Evolutionary conservation across 2,797 vertebrate species (phyloP).

Genomic region (Trachurus trachurus): DNA sequence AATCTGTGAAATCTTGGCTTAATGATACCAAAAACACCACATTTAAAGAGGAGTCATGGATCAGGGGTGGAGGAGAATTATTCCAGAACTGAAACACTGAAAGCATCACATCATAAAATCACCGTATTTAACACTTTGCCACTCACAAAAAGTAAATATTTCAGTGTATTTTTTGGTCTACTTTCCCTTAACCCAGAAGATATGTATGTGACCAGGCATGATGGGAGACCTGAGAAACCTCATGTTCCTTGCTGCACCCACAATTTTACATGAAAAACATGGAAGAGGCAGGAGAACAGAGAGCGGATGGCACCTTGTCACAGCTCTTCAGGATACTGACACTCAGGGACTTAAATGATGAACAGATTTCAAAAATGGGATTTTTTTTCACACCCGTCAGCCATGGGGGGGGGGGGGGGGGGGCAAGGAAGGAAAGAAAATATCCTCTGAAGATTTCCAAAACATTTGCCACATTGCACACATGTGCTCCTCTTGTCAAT

Average conservation of each 20-base stretch:
- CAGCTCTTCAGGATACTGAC: background rate
- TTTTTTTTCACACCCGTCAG: slow-evolving; percentile 12
- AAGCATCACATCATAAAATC: background rate
- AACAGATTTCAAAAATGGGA: slow-evolving; percentile 37
- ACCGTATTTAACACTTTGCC: background rate
- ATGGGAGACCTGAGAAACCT: background rate
- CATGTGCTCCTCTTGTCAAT: slow-evolving; percentile 54
- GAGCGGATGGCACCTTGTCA: no score
- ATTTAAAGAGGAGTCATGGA: background rate
- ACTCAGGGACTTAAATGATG: slow-evolving; percentile 10
- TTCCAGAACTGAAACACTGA: background rate
- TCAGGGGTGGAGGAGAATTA: background rate
- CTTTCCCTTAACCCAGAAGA: background rate
- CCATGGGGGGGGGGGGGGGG: background rate
- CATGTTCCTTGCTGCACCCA: background rate
- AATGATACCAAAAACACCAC: background rate
- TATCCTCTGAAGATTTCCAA: slow-evolving; percentile 15
- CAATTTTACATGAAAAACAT: background rate
- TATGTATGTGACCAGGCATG: background rate
- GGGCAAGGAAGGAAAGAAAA: background rate
- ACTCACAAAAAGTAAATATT: background rate
- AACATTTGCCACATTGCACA: slow-evolving; percentile 48
- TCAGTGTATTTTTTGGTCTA: background rate
- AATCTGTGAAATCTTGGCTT: background rate
- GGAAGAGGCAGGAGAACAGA: no score